A percentile compares a stretch with the other conserved stretches of the same genome.
Evolutionary conservation across 2,888 invertebrate genomes (phyloP).

Genomic region (Chrysopilus asiliformis): DNA sequence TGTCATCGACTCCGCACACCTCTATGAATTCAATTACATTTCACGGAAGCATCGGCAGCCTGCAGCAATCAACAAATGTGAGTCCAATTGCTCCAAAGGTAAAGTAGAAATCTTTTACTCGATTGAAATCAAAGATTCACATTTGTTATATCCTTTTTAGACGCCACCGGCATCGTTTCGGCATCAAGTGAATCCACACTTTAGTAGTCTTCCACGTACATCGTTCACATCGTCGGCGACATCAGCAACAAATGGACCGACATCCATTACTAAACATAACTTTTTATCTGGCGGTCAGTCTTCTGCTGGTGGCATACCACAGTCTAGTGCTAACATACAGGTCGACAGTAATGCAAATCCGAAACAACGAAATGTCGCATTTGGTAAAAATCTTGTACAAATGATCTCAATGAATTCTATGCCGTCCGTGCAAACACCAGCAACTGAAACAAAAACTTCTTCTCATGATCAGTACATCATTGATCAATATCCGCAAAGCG

Average conservation of each 20-base stretch:
- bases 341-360: slow-evolving; percentile 24
- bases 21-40: slow-evolving; percentile 13
- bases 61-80: slow-evolving; percentile 21
- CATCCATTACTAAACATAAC: not conserved
- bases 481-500: slow-evolving; percentile 12
- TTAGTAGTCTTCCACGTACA: slow-evolving; percentile 66
- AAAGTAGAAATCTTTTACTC: slow-evolving; percentile 10
- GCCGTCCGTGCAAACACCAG: slow-evolving; percentile 9
- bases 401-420: slow-evolving; percentile 10
- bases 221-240: slow-evolving; percentile 40
- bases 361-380: slow-evolving; percentile 51
- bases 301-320: slow-evolving; percentile 9
- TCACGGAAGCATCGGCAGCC: slow-evolving; percentile 33
- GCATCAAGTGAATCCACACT: slow-evolving; percentile 61
- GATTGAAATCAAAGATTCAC: slow-evolving; percentile 13
- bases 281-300: slow-evolving; percentile 7
- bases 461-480: slow-evolving; percentile 12
- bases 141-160: slow-evolving; percentile 29
- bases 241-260: slow-evolving; percentile 17
- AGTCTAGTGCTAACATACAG: not conserved
- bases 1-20: slow-evolving; percentile 8
- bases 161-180: slow-evolving; percentile 64
- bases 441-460: slow-evolving; percentile 7
- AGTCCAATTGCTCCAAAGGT: slow-evolving; percentile 38
- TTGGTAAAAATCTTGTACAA: slow-evolving; percentile 48